Conservation (phyloP, 2,797 vertebrate species). For the Falco naumanni region DNA sequence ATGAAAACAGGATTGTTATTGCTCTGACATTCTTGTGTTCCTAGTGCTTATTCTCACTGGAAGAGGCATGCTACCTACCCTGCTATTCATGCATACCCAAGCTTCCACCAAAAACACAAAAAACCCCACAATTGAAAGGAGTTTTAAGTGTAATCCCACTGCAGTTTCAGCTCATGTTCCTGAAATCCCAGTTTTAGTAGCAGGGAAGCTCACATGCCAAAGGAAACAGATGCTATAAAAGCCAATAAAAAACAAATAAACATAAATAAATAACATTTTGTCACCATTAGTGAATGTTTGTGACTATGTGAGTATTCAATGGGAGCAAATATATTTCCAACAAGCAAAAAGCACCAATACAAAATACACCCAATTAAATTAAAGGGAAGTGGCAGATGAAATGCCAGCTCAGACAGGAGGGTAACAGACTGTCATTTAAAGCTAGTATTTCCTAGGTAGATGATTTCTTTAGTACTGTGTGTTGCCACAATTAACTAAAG, state of each 20-base stretch:
- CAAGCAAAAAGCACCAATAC: not conserved
- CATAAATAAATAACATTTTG: slow-evolving; percentile 76
- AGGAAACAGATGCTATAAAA: slow-evolving; percentile 71
- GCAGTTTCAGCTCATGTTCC: slow-evolving; percentile 43
- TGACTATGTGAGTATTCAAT: slow-evolving; percentile 54
- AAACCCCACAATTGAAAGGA: not conserved
- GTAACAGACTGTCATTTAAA: not conserved
- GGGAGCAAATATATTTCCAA: slow-evolving; percentile 21
- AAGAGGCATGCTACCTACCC: slow-evolving; percentile 28
- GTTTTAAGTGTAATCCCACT: not conserved
- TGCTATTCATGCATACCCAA: not conserved
- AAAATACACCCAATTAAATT: not conserved
- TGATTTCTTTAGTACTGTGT: rapidly evolving
- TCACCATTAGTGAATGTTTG: slow-evolving; percentile 75
- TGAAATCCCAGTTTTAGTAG: slow-evolving; percentile 71
- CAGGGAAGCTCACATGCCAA: slow-evolving; percentile 62
- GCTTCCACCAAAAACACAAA: not conserved
- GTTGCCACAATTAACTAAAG: not conserved
- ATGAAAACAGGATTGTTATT: slow-evolving; percentile 67
- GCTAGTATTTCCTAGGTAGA: not conserved
- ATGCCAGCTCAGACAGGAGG: not conserved
- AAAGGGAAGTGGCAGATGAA: not conserved
- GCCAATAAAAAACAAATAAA: slow-evolving; percentile 65
- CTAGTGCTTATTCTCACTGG: slow-evolving; percentile 42
- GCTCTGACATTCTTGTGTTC: slow-evolving; percentile 62